A percentile compares a stretch with the other conserved stretches of the same genome.
These are phyloP conservation scores for Amphipyra berbera DNA, from an alignment of 2,888 invertebrate genomes.

Conservation along the genomic window DNA sequence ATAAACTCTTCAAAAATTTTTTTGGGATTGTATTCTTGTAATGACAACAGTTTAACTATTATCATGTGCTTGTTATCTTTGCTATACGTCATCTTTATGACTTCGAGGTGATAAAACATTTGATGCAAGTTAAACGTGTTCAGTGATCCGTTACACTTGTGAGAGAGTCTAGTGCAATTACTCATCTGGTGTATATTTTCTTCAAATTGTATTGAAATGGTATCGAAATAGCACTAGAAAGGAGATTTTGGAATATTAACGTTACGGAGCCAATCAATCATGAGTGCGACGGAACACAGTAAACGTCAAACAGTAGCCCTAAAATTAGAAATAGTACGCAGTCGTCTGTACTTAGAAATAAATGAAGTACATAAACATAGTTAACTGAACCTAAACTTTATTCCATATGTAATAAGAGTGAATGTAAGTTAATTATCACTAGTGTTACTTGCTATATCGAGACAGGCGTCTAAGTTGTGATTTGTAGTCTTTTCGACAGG, in stretches of 20 bases:
- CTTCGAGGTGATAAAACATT: slow-evolving; percentile 40
- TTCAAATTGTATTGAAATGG: slow-evolving; percentile 18
- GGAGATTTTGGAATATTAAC: slow-evolving; percentile 30
- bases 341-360: slow-evolving; percentile 78
- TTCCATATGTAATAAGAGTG: slow-evolving; percentile 83
- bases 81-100: slow-evolving; percentile 41
- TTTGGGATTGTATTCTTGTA: slow-evolving; percentile 50
- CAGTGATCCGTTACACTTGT: slow-evolving; percentile 58
- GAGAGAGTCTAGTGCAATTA: slow-evolving; percentile 31
- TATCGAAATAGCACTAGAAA: slow-evolving; percentile 35
- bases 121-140: slow-evolving; percentile 49
- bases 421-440: slow-evolving; percentile 83
- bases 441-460: slow-evolving; percentile 75
- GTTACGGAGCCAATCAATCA: slow-evolving; percentile 37
- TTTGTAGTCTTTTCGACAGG: slow-evolving; percentile 84
- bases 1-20: slow-evolving; percentile 60
- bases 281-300: slow-evolving; percentile 63
- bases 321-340: slow-evolving; percentile 68
- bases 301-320: slow-evolving; percentile 59
- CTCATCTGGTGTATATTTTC: slow-evolving; percentile 27
- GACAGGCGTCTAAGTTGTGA: slow-evolving; percentile 84
- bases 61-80: slow-evolving; percentile 46
- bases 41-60: slow-evolving; percentile 51
- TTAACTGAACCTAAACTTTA: slow-evolving; percentile 82
- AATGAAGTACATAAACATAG: slow-evolving; percentile 85